Evolutionary conservation across 2,888 invertebrate species (phyloP).

Genomic region (Stenichneumon culpator): DNA sequence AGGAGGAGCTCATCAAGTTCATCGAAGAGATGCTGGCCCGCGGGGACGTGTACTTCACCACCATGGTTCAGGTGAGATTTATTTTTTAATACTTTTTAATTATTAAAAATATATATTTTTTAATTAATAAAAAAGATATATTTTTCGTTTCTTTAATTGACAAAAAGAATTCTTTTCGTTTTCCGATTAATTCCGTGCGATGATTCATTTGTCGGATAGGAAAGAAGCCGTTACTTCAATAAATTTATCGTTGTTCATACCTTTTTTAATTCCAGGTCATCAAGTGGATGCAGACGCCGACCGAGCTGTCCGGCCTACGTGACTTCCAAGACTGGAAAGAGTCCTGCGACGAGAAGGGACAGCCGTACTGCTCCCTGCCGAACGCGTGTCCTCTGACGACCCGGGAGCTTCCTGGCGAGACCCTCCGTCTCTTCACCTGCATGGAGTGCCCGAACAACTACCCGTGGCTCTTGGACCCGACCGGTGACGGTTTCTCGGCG

Average conservation of each 20-base stretch:
- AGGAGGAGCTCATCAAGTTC: slow-evolving; percentile 95
- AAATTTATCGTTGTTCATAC: slow-evolving; percentile 41
- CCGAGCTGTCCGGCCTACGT: slow-evolving; percentile 93
- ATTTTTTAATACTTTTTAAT: not conserved
- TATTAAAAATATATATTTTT: not conserved
- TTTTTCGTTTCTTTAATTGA: too few relatives aligned
- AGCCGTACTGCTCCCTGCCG: slow-evolving; percentile 96
- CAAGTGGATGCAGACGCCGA: slow-evolving; percentile 98
- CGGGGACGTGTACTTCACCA: slow-evolving; percentile 97
- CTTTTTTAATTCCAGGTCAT: slow-evolving; percentile 89
- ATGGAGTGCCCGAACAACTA: slow-evolving; percentile 98
- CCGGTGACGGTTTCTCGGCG: slow-evolving; percentile 96
- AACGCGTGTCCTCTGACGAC: slow-evolving; percentile 96
- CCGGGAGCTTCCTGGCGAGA: slow-evolving; percentile 96
- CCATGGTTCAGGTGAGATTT: slow-evolving; percentile 89
- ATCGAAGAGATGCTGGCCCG: slow-evolving; percentile 96
- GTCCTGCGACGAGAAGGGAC: slow-evolving; percentile 97
- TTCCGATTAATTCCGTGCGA: too few relatives aligned
- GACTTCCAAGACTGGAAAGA: slow-evolving; percentile 99
- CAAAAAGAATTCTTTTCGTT: too few relatives aligned
- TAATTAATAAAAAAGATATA: too few relatives aligned
- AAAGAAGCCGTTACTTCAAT: not conserved
- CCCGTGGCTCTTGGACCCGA: slow-evolving; percentile 97
- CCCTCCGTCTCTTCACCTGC: slow-evolving; percentile 96
- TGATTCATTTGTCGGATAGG: too few relatives aligned